phyloP scores from a whole-genome alignment of 1,140 invertebrate species.

The Triops cancriformis region DNA sequence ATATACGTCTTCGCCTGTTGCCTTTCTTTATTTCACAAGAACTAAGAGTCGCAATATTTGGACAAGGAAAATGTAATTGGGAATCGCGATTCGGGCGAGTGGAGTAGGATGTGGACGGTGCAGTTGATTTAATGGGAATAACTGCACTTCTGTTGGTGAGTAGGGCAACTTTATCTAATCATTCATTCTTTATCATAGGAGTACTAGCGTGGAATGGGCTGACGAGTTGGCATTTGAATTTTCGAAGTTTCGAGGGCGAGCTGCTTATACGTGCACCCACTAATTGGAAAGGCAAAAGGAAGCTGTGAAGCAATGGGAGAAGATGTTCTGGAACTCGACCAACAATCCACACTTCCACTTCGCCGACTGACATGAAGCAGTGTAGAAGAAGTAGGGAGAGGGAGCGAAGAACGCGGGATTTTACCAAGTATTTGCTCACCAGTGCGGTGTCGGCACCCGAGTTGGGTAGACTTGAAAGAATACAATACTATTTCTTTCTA shows the following conservation, averaged over 20 bases:
- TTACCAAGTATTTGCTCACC: neutral
- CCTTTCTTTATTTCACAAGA: neutral
- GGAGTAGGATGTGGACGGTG: neutral
- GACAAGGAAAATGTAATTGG: too few species aligned
- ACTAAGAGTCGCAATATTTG: too few species aligned
- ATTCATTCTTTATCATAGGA: neutral
- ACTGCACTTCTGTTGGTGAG: too few species aligned
- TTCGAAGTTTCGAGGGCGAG: neutral
- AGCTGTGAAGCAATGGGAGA: neutral
- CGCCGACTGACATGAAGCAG: conserved; percentile 8
- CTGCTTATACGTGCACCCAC: neutral
- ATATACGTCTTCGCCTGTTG: neutral
- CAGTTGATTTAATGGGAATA: too few species aligned
- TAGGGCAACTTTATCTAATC: neutral
- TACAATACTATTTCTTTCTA: neutral
- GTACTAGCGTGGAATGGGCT: neutral
- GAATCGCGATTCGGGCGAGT: neutral
- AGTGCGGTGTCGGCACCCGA: neutral
- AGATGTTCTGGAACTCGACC: neutral
- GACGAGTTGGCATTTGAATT: conserved; percentile 1
- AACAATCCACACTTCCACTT: neutral
- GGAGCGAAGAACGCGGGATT: neutral
- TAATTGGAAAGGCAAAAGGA: neutral
- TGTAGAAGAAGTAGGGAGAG: neutral
- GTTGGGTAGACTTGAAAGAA: neutral